A percentile compares a stretch with the other conserved stretches of the same genome.
These are phyloP conservation scores for Rana temporaria DNA, from an alignment of 2,113 vertebrate species.

Conservation along the genomic window DNA sequence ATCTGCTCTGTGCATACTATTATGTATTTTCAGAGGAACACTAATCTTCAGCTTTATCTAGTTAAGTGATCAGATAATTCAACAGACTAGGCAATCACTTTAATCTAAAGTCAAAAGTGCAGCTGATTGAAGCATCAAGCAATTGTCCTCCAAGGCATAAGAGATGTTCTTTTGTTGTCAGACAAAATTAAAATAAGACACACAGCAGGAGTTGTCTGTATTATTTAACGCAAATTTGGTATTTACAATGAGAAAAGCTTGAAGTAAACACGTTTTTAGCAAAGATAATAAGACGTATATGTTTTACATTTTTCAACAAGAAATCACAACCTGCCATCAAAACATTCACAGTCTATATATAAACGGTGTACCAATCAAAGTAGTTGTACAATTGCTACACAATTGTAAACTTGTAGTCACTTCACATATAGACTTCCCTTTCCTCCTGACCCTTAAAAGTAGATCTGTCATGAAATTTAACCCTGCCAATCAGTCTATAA, in stretches of 20 bases:
- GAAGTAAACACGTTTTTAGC: background rate
- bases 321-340: too few species aligned
- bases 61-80: constrained; percentile 26
- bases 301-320: too few species aligned
- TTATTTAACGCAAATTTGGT: constrained; percentile 11
- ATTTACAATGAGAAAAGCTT: background rate
- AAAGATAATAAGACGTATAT: too few species aligned
- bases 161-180: constrained; percentile 24
- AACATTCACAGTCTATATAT: too few species aligned
- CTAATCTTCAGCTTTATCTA: constrained; percentile 32
- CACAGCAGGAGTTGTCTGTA: background rate
- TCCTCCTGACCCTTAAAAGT: too few species aligned
- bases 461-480: too few species aligned
- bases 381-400: too few species aligned
- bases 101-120: constrained; percentile 34
- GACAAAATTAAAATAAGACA: constrained; percentile 30
- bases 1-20: background rate
- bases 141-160: constrained; percentile 29
- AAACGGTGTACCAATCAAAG: too few species aligned
- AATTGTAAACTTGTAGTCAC: too few species aligned
- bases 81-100: constrained; percentile 30
- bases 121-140: constrained; percentile 28
- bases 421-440: too few species aligned
- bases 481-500: too few species aligned
- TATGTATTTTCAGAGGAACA: constrained; percentile 14